These are phyloP conservation scores for Pseudachorutes palmiensis DNA, from an alignment of 1,140 invertebrate species.

Conservation along the genomic window DNA sequence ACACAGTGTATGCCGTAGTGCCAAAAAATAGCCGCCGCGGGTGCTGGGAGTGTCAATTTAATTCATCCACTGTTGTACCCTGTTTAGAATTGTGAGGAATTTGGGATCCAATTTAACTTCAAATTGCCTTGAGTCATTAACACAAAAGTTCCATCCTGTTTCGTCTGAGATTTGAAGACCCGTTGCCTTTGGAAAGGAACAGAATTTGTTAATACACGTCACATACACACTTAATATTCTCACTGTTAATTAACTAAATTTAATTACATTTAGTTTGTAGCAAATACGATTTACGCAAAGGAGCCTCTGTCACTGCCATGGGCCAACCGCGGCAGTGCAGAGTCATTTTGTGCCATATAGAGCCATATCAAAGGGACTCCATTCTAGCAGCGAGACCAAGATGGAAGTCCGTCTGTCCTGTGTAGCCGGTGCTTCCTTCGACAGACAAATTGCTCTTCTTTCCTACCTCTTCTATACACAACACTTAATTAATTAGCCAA, in stretches of 20 bases:
- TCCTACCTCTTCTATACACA: background rate
- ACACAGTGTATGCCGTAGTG: too few species aligned
- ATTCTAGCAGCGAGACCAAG: background rate
- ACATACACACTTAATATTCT: too few species aligned
- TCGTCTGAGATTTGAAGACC: slow-evolving; percentile 3
- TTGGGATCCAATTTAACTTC: background rate
- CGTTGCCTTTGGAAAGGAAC: background rate
- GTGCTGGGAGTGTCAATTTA: background rate
- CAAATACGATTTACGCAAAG: background rate
- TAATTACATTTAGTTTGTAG: background rate
- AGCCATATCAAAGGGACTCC: slow-evolving; percentile 17
- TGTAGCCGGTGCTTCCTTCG: background rate
- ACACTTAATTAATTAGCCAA: background rate
- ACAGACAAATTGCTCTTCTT: background rate
- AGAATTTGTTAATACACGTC: too few species aligned
- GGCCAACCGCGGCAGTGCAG: too few species aligned
- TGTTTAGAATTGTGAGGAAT: too few species aligned
- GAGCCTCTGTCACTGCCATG: background rate
- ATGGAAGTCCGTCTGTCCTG: background rate
- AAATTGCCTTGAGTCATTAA: slow-evolving; percentile 4
- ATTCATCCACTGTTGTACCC: background rate
- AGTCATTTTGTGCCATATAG: slow-evolving; percentile 20
- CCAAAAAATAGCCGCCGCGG: too few species aligned
- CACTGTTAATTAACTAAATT: background rate
- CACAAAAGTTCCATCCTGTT: slow-evolving; percentile 10